Conservation (phyloP, 2,113 vertebrate species). For the Carollia perspicillata region DNA sequence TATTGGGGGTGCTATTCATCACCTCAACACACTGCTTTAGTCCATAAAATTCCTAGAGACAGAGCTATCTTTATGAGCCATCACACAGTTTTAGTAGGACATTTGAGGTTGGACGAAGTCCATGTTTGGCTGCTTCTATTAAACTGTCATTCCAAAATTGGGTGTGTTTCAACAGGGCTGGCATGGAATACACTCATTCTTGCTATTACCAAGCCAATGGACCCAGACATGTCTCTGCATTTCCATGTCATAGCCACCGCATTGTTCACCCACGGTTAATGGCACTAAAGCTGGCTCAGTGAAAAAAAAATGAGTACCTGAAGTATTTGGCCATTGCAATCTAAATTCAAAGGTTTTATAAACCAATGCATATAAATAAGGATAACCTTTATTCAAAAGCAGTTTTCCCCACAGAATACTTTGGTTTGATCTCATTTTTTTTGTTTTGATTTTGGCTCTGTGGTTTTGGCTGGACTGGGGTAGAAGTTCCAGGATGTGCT, state of each 20-base stretch:
- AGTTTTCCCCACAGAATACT: neutral
- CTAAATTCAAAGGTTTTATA: neutral
- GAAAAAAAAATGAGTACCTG: neutral
- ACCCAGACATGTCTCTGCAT: neutral
- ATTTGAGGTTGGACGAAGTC: conserved; percentile 60
- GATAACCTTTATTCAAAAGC: neutral
- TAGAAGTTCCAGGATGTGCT: neutral
- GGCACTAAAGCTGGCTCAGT: neutral
- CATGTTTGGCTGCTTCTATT: conserved; percentile 65
- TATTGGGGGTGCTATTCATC: neutral
- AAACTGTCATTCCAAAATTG: conserved; percentile 49
- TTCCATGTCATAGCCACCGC: neutral
- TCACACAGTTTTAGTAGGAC: conserved; percentile 63
- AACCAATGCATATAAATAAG: neutral
- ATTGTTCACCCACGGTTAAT: neutral
- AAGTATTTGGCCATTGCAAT: neutral
- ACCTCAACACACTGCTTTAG: conserved; percentile 46
- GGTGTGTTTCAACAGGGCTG: conserved; percentile 61
- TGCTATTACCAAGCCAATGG: neutral
- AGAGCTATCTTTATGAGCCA: conserved; percentile 66
- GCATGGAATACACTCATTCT: neutral
- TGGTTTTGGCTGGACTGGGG: neutral
- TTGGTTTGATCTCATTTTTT: neutral
- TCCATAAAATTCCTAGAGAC: conserved; percentile 62
- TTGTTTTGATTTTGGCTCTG: neutral